Conservation (phyloP, 2,797 vertebrate genomes). For the Synanceia verrucosa region DNA sequence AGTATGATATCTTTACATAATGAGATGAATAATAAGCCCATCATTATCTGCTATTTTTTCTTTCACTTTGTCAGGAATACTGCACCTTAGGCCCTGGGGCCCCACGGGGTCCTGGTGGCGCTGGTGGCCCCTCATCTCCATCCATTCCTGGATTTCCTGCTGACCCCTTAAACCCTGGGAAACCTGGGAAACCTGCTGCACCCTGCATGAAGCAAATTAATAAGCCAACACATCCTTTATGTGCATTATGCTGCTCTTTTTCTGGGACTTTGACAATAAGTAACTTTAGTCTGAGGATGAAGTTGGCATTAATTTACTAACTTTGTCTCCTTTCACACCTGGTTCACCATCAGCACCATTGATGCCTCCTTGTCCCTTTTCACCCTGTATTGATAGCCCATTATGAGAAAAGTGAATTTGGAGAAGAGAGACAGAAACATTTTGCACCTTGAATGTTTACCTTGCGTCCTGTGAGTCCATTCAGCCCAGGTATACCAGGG, state of each 20-base stretch:
- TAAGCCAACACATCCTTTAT: not conserved
- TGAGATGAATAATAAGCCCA: not conserved
- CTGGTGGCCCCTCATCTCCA: constrained; percentile 77
- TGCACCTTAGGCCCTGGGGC: constrained; percentile 84
- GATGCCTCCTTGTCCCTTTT: constrained; percentile 81
- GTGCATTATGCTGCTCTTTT: not conserved
- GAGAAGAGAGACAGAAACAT: not conserved
- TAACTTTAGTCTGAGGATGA: not conserved
- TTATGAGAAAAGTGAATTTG: not conserved
- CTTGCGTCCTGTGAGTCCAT: constrained; percentile 84
- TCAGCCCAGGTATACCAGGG: constrained; percentile 80
- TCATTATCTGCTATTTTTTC: not conserved
- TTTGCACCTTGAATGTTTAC: constrained; percentile 60
- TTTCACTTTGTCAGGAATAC: not conserved
- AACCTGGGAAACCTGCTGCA: constrained; percentile 83
- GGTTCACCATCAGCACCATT: constrained; percentile 76
- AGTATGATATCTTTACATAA: not conserved
- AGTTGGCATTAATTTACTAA: constrained; percentile 44
- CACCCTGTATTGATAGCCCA: constrained; percentile 77
- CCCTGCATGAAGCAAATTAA: constrained; percentile 75
- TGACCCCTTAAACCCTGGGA: constrained; percentile 89
- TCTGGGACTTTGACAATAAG: not conserved
- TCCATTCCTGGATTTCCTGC: constrained; percentile 78
- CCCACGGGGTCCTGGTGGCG: constrained; percentile 80
- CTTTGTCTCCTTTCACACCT: constrained; percentile 89